Evolutionary conservation across 2,888 invertebrate species (phyloP).

Genomic region (Sclerodermus sp.): DNA sequence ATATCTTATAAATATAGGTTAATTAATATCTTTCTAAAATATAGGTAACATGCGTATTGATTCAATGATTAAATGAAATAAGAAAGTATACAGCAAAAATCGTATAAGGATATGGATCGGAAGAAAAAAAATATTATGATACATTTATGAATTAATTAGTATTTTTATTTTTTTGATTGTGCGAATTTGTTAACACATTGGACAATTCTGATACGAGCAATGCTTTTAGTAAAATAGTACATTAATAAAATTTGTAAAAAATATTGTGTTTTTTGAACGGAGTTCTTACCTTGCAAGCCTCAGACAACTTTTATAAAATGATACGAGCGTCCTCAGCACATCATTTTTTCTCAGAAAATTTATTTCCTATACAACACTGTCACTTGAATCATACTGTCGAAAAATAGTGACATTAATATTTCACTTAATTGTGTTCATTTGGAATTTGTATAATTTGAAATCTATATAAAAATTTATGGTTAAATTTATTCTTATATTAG

Average conservation of each 20-base stretch:
- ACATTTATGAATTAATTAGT: neutral
- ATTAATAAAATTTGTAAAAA: constrained; percentile 5
- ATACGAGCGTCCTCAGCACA: constrained; percentile 39
- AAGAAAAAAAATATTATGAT: neutral
- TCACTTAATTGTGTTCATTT: constrained; percentile 17
- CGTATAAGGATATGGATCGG: no score
- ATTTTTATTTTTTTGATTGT: neutral
- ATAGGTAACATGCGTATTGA: neutral
- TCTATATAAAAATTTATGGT: constrained; percentile 31
- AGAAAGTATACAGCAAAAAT: no score
- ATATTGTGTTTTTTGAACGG: neutral
- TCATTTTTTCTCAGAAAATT: constrained; percentile 44
- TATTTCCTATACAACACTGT: constrained; percentile 32
- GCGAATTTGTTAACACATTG: neutral
- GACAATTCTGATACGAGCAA: neutral
- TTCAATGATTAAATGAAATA: no score
- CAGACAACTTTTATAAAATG: constrained; percentile 24
- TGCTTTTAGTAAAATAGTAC: neutral
- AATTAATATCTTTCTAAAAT: neutral
- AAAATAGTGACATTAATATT: constrained; percentile 13
- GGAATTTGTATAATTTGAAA: constrained; percentile 27
- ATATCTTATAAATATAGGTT: neutral
- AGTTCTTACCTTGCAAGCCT: constrained; percentile 26
- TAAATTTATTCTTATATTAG: constrained; percentile 33
- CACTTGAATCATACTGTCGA: constrained; percentile 21